Evolutionary conservation across 23 tunicate species (phyloP).

Genomic region (Styela clava): DNA sequence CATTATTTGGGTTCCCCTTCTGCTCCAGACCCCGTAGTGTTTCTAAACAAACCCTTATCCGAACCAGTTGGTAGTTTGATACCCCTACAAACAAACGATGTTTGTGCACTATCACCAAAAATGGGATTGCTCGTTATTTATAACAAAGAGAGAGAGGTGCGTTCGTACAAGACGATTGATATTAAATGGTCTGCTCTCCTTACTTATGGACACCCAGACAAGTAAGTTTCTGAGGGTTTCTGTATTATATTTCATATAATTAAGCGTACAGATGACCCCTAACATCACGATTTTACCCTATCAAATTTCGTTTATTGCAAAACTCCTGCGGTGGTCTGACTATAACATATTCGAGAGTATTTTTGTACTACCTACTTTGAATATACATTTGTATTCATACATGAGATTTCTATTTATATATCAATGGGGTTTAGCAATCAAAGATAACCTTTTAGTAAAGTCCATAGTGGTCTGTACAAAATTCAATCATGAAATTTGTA

Average conservation of each 20-base stretch:
- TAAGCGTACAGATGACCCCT: too few relatives aligned
- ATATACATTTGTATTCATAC: too few relatives aligned
- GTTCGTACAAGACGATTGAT: constrained; percentile 12
- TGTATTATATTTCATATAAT: background rate
- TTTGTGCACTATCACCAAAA: constrained; percentile 79
- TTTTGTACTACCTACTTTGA: too few relatives aligned
- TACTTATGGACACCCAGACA: constrained; percentile 86
- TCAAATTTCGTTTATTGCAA: too few relatives aligned
- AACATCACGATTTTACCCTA: too few relatives aligned
- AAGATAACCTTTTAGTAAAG: too few relatives aligned
- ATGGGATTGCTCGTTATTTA: constrained; percentile 77
- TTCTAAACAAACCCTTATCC: constrained; percentile 44
- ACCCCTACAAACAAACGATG: constrained; percentile 80
- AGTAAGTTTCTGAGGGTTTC: constrained; percentile 39
- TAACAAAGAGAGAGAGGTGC: constrained; percentile 36
- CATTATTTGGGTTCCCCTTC: constrained; percentile 77
- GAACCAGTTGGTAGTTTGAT: constrained; percentile 57
- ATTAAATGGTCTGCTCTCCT: constrained; percentile 87
- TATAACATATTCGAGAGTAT: too few relatives aligned
- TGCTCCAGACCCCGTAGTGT: constrained; percentile 68
- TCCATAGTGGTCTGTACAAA: too few relatives aligned
- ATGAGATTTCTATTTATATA: too few relatives aligned
- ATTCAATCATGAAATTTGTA: too few relatives aligned
- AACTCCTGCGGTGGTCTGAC: too few relatives aligned
- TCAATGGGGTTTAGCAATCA: too few relatives aligned